Evolutionary conservation across 2,888 invertebrate genomes (phyloP), one percentile per base, ranked within the genome.

Genomic region (Julus scanicus): DNA sequence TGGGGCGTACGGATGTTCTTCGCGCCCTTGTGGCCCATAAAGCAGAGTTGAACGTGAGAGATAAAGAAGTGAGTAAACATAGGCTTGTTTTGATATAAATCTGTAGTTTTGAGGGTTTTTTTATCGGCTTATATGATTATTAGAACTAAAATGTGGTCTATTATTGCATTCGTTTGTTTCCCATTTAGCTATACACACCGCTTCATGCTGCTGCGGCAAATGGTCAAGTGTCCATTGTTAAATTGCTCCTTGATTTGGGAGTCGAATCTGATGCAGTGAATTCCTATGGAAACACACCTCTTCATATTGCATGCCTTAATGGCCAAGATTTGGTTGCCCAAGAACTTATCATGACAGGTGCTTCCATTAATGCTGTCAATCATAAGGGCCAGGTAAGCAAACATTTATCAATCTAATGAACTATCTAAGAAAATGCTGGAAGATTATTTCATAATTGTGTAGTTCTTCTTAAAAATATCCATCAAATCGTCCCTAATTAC

Each of bases 301-400:
- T 94, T 53, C 94, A 94, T 90, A 93, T 94, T 53, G 94, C 95
- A 2, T 94, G 95, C 91, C 92, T 95, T 86, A 94, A 94, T 90
- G 94, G 95, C 2, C 94, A 94, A 90, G 93, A 93, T 84, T 92
- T 93, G 9, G 93, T 94, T 0, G 94, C 94, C 86, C 92, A 92
- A 53, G 93, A 94, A 89, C 92, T 95, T 71, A 91, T 94, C 17
- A 91, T 91, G 49, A 92, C 92, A 88, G 92, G 92, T 29, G 94
- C 94, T 3, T 92, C 93, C 89, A 91, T 94, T 86, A 93, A 93
- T 91, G 92, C 94, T 37, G 91, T 93, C 13, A 95, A 95, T 91
- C 93, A 93, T 90, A 92, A 93, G 88, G 94, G 94, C 44, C 91
- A 92, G 92, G 93, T 93, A 90, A 90, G 90, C 6, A 20, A 17